A percentile compares a stretch with the other conserved stretches of the same genome.
These are phyloP conservation scores for Sebastes nivosus DNA, from an alignment of 2,797 vertebrate genomes.

Conservation along the genomic window DNA sequence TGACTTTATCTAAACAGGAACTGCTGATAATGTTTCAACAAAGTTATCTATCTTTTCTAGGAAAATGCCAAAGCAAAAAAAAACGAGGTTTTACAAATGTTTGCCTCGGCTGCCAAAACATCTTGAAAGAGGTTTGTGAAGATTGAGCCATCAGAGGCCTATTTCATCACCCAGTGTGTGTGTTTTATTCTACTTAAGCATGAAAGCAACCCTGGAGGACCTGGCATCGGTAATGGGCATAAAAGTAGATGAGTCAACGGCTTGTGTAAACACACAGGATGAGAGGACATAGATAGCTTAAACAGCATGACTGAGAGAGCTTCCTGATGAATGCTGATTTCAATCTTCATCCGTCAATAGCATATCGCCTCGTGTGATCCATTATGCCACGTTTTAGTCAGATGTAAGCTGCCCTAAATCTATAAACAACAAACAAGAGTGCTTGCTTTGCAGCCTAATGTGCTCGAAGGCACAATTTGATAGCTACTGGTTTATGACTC, in stretches of 20 bases:
- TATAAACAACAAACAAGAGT: conserved; percentile 48
- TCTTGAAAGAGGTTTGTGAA: conserved; percentile 7
- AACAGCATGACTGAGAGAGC: conserved; percentile 44
- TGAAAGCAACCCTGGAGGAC: conserved; percentile 34
- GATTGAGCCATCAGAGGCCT: background rate
- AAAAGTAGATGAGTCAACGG: conserved; percentile 54
- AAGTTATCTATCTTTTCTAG: background rate
- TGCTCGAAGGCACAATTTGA: conserved; percentile 57
- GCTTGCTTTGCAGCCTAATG: conserved; percentile 35
- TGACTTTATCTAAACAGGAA: background rate
- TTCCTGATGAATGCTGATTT: conserved; percentile 62
- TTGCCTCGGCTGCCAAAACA: conserved; percentile 7
- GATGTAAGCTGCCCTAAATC: conserved; percentile 49
- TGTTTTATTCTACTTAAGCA: conserved; percentile 17
- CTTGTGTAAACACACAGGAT: conserved; percentile 49
- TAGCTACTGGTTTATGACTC: conserved; percentile 46
- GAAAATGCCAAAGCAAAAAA: background rate
- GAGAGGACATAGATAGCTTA: conserved; percentile 36
- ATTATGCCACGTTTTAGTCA: conserved; percentile 54
- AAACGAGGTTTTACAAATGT: conserved; percentile 9
- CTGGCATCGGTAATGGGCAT: conserved; percentile 37
- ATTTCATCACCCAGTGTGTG: background rate
- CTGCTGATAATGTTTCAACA: background rate
- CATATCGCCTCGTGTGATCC: conserved; percentile 37
- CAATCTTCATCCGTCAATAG: conserved; percentile 40